phyloP scores from a whole-genome alignment of 1,140 invertebrate genomes.

The Anastatus disparis region DNA sequence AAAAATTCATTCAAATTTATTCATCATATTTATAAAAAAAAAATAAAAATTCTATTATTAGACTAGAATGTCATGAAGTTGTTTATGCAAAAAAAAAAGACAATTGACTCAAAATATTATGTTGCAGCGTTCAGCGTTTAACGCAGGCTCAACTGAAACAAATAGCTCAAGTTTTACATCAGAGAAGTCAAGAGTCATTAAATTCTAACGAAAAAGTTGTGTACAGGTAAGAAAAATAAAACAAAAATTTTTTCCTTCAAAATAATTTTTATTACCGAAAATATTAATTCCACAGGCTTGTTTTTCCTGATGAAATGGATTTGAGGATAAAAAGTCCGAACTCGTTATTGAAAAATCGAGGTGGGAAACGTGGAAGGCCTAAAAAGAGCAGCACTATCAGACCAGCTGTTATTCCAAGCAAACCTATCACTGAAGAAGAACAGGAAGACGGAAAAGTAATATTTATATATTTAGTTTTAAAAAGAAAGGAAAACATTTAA shows the following conservation, averaged over 20 bases:
- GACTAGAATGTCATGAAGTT: slow-evolving; percentile 28
- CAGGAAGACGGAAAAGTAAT: slow-evolving; percentile 58
- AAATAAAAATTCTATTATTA: no score
- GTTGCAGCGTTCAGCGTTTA: slow-evolving; percentile 70
- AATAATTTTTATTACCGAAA: neutral
- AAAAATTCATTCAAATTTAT: no score
- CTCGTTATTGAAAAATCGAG: slow-evolving; percentile 52
- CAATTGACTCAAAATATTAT: slow-evolving; percentile 33
- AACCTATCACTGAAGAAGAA: slow-evolving; percentile 50
- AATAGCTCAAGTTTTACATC: slow-evolving; percentile 72
- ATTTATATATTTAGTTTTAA: slow-evolving; percentile 16
- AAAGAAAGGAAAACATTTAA: neutral
- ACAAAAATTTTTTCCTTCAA: slow-evolving; percentile 3
- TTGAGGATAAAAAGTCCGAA: slow-evolving; percentile 47
- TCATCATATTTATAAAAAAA: neutral
- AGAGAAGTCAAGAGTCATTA: slow-evolving; percentile 61
- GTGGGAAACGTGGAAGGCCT: slow-evolving; percentile 61
- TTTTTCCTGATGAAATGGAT: slow-evolving; percentile 65
- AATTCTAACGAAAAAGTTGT: slow-evolving; percentile 70
- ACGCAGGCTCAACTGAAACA: slow-evolving; percentile 71
- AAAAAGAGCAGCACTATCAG: slow-evolving; percentile 53
- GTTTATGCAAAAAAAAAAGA: neutral
- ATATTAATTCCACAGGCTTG: slow-evolving; percentile 53
- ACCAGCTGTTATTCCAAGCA: slow-evolving; percentile 43
- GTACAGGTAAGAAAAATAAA: slow-evolving; percentile 63